Base-by-base conservation (phyloP, 1,140 invertebrate genomes). In the Macrostomum lignano region DNA sequence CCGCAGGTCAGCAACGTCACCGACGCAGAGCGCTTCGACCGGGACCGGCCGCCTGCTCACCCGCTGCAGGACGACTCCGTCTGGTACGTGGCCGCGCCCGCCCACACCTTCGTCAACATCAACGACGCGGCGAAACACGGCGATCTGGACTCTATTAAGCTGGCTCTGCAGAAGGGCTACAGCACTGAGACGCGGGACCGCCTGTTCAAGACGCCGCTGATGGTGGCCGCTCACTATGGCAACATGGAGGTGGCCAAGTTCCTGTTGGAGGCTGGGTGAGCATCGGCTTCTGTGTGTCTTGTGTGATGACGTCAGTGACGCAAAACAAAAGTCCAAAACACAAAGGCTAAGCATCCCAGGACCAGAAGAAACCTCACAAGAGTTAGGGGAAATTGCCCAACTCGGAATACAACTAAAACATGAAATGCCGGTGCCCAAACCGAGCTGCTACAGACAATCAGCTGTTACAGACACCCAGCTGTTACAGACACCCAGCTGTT, bases 181-280 rank as follows among this genome's bases (percentile, higher is more conserved):
- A 42, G 42, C n/a, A 48, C 54, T 5, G 55, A 60, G 36, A 50
- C 46, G 3, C 41, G 49, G 26, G 54, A 58, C 40, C 54, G 48
- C 36, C 58, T 47, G 38, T 58, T 49, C 42, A 60, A 58, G 38
- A 58, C 56, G n/a, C 52, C 56, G 6, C 43, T 60, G 7, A 58
- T 58, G 52, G 41, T 46, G 3, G 52, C 56, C 3, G 46, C 46
- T 37, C 33, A 42, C 17, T 33, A 42, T 21, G 52, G 52, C 6
- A 49, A 52, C 33, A 37, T 55, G 11, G 41, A 49, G 10, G 47
- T 55, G 37, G 51, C 47, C 34, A 48, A 47, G 36, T 55, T 49
- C 38, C 42, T 60, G 2, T 22, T 60, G 1, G 46, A 52, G 30
- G 47, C 46, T 34, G 51, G 52, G 55, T 56, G 23, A 2, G 3